phyloP scores from a whole-genome alignment of 2,113 vertebrate species.

The Speoplatyrhinus poulsoni region DNA sequence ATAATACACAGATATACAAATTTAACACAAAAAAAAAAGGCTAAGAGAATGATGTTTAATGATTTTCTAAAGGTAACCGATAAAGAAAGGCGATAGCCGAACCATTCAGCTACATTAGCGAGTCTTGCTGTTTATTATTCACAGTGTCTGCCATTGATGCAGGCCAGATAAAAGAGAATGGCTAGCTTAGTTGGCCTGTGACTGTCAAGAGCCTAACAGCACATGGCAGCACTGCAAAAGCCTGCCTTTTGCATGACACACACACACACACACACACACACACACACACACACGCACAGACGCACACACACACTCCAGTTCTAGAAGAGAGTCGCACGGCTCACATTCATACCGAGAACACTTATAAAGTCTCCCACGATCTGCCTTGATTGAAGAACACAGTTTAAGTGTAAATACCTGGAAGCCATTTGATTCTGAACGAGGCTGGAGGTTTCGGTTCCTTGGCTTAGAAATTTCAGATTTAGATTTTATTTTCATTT shows the following conservation, averaged over 20 bases:
- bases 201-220: constrained; percentile 26
- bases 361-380: constrained; percentile 29
- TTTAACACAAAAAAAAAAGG: constrained; percentile 29
- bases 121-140: constrained; percentile 56
- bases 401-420: constrained; percentile 59
- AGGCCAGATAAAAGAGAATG: constrained; percentile 55
- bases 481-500: constrained; percentile 45
- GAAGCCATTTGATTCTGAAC: constrained; percentile 63
- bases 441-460: constrained; percentile 62
- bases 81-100: constrained; percentile 20
- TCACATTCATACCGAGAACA: constrained; percentile 67
- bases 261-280: constrained; percentile 24
- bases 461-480: constrained; percentile 65
- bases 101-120: constrained; percentile 50
- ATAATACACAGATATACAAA: constrained; percentile 44
- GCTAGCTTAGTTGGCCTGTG: constrained; percentile 61
- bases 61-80: constrained; percentile 6
- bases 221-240: constrained; percentile 30
- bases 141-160: constrained; percentile 67
- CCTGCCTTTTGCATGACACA: constrained; percentile 25
- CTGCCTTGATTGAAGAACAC: constrained; percentile 45
- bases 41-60: constrained; percentile 29
- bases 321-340: constrained; percentile 26
- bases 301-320: constrained; percentile 17
- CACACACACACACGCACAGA: constrained; percentile 1